These are phyloP conservation scores for Cryptotermes secundus DNA, from an alignment of 1,140 invertebrate genomes.

Conservation along the genomic window DNA sequence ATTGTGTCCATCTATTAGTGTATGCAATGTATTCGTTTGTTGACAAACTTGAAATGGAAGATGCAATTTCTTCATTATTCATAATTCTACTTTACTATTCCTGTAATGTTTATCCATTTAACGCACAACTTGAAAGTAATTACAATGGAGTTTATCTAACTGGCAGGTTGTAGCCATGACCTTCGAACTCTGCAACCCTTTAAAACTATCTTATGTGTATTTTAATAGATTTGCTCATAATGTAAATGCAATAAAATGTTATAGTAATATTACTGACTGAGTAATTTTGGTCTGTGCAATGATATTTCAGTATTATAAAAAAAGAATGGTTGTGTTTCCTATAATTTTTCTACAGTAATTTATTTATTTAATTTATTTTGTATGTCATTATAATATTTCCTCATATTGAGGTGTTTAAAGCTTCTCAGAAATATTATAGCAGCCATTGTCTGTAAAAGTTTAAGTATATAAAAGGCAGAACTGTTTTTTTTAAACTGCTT, in stretches of 20 bases:
- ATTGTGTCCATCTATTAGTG: background rate
- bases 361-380: conserved; percentile 5
- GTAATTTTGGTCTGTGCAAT: background rate
- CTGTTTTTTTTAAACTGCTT: background rate
- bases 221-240: background rate
- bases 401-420: conserved; percentile 2
- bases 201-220: background rate
- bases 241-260: background rate
- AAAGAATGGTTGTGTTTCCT: background rate
- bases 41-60: background rate
- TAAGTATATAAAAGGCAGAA: background rate
- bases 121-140: background rate
- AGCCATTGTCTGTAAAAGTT: background rate
- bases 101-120: background rate
- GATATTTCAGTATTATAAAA: background rate
- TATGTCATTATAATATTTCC: background rate
- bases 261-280: background rate
- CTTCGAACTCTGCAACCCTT: background rate
- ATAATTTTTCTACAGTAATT: background rate
- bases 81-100: background rate
- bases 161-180: background rate
- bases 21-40: background rate
- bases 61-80: background rate
- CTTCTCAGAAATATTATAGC: background rate
- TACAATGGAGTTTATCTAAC: background rate